These are phyloP conservation scores for Scyliorhinus canicula DNA, from an alignment of 2,797 vertebrate species.

Conservation along the genomic window DNA sequence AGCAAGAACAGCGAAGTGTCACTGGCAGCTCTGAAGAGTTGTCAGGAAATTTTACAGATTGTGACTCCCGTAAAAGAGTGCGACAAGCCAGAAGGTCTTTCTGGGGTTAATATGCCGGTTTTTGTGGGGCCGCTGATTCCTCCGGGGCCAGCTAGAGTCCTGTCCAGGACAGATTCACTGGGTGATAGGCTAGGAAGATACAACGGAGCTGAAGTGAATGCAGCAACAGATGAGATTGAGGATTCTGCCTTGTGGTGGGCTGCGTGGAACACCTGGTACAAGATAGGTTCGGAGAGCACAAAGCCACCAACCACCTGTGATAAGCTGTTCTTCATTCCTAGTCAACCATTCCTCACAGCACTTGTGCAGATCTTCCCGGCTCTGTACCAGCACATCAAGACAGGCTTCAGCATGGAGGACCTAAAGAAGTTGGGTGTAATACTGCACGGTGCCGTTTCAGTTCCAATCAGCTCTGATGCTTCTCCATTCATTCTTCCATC, in stretches of 20 bases:
- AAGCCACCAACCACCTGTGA: slow-evolving; percentile 74
- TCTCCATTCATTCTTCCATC: slow-evolving; percentile 97
- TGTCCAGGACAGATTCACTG: slow-evolving; percentile 84
- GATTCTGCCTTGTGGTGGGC: slow-evolving; percentile 96
- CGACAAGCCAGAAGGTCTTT: slow-evolving; percentile 77
- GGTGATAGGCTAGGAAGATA: slow-evolving; percentile 81
- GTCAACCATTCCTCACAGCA: slow-evolving; percentile 96
- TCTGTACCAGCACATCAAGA: slow-evolving; percentile 94
- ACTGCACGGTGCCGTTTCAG: slow-evolving; percentile 88
- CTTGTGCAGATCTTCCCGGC: slow-evolving; percentile 96
- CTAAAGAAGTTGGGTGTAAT: slow-evolving; percentile 87
- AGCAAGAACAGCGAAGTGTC: slow-evolving; percentile 99
- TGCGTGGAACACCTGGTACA: slow-evolving; percentile 95
- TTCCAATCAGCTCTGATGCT: slow-evolving; percentile 96
- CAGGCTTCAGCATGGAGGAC: slow-evolving; percentile 93
- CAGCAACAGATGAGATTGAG: slow-evolving; percentile 75
- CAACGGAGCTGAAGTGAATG: slow-evolving; percentile 60
- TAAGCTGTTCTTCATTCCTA: slow-evolving; percentile 89
- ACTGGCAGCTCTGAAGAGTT: slow-evolving; percentile 95
- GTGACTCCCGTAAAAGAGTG: slow-evolving; percentile 82
- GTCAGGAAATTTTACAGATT: slow-evolving; percentile 96
- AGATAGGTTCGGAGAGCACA: slow-evolving; percentile 91
- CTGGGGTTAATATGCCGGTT: slow-evolving; percentile 80
- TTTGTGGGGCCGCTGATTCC: slow-evolving; percentile 77
- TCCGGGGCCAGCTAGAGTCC: slow-evolving; percentile 75